Evolutionary conservation across 2,888 invertebrate genomes (phyloP), one percentile per base, ranked within the genome.

Genomic region (Nezara viridula): DNA sequence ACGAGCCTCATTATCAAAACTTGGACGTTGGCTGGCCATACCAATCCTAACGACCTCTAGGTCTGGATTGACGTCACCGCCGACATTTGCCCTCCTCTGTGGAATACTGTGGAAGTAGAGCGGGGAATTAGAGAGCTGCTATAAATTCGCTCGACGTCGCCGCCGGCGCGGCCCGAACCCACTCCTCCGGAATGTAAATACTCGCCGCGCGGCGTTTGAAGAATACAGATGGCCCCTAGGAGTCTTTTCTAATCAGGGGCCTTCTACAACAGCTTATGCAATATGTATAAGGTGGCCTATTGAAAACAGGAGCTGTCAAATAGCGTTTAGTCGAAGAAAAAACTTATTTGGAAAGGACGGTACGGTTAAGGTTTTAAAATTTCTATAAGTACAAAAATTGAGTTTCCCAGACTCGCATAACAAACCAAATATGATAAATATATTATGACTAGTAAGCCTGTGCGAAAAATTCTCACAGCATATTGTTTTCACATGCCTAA

Each of bases 51-150:
- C 77, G 77, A 40, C 77, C 77, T 77, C 77, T 24, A 40, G 40
- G 40, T 40, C 40, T 40, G 7, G 12, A 12, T 16, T n/a, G 81
- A 81, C 44, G 44, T 40, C 44, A 47, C 81, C 4, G 24, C 81
- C n/a, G 44, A 44, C 81, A 32, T 73, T 37, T n/a, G 2, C 81
- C 81, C 81, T 4, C 32, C 32, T 9, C 40, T 40, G 14, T 10
- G 7, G 10, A 44, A 5, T 5, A 10, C 40, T 3, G 21, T 81
- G 81, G 44, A 81, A 81, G 44, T 81, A 16, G 81, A 47, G 81
- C 81, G 81, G 81, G 44, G 44, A 81, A 81, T 81, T 81, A 81
- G 81, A 81, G 81, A 81, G 81, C 81, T 81, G 44, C 44, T 81
- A 81, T 44, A 47, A 44, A 81, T 81, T 81, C 81, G 44, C 7